phyloP scores from a whole-genome alignment of 1,140 invertebrate species.

The Frieseomelitta varia region DNA sequence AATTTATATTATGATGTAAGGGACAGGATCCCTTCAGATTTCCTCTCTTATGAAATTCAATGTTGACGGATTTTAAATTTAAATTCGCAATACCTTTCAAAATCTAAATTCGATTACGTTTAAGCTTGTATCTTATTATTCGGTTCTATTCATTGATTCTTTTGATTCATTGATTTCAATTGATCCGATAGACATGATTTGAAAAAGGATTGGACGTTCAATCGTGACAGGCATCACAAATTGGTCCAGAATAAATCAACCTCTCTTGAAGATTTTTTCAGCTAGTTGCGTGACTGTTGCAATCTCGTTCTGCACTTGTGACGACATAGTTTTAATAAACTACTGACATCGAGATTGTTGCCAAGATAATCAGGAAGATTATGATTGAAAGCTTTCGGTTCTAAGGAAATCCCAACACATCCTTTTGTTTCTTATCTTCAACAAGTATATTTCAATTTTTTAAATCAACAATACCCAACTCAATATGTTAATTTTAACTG shows the following conservation, averaged over 20 bases:
- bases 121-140: neutral
- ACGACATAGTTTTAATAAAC: neutral
- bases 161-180: neutral
- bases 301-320: neutral
- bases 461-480: neutral
- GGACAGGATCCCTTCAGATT: neutral
- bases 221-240: slow-evolving; percentile 25
- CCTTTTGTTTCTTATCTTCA: neutral
- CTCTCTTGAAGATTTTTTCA: slow-evolving; percentile 37
- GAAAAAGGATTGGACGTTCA: slow-evolving; percentile 9
- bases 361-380: slow-evolving; percentile 45
- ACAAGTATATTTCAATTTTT: neutral
- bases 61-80: neutral
- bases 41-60: neutral
- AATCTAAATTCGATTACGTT: neutral
- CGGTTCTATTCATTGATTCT: neutral
- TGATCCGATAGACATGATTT: neutral
- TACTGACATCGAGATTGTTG: slow-evolving; percentile 33
- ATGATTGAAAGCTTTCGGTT: neutral
- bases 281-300: neutral
- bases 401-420: neutral
- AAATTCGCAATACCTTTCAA: slow-evolving; percentile 1
- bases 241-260: slow-evolving; percentile 33
- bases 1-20: slow-evolving; percentile 24
- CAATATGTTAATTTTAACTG: neutral